Percentiles rank a stretch among this genome's conserved stretches.
These are phyloP conservation scores for Spilogale gracilis DNA, from an alignment of 2,113 vertebrate genomes.

Conservation along the genomic window DNA sequence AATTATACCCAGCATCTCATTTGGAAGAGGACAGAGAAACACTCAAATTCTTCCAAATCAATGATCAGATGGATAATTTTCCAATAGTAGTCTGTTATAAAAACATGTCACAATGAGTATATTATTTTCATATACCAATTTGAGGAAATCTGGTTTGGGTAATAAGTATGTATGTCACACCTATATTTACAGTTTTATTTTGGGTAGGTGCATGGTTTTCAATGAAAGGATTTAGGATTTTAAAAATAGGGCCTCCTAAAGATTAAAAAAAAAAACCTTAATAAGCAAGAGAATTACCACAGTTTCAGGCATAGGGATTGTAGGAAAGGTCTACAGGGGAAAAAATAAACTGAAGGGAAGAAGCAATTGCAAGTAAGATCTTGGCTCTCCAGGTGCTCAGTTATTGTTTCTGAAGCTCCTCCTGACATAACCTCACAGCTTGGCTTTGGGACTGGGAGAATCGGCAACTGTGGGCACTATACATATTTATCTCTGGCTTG, in stretches of 20 bases:
- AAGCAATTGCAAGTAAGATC: neutral
- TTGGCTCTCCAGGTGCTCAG: neutral
- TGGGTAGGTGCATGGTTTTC: neutral
- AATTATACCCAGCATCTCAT: neutral
- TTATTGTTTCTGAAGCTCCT: neutral
- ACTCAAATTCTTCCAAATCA: neutral
- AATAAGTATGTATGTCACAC: neutral
- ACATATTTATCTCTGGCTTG: slow-evolving; percentile 38
- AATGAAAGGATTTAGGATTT: neutral
- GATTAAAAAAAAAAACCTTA: neutral
- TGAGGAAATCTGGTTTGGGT: slow-evolving; percentile 3
- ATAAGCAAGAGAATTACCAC: neutral
- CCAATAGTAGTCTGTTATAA: neutral
- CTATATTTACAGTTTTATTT: slow-evolving; percentile 17
- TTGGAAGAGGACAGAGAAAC: neutral
- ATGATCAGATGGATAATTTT: neutral
- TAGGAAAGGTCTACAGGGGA: neutral
- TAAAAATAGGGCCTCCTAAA: neutral
- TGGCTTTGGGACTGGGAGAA: neutral
- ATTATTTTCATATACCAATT: neutral
- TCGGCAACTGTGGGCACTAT: neutral
- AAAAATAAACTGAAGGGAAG: neutral
- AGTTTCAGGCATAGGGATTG: neutral
- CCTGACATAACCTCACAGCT: neutral
- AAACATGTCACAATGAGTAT: neutral